phyloP scores from a whole-genome alignment of 2,888 invertebrate genomes.

The Ormyrus pomaceus region DNA sequence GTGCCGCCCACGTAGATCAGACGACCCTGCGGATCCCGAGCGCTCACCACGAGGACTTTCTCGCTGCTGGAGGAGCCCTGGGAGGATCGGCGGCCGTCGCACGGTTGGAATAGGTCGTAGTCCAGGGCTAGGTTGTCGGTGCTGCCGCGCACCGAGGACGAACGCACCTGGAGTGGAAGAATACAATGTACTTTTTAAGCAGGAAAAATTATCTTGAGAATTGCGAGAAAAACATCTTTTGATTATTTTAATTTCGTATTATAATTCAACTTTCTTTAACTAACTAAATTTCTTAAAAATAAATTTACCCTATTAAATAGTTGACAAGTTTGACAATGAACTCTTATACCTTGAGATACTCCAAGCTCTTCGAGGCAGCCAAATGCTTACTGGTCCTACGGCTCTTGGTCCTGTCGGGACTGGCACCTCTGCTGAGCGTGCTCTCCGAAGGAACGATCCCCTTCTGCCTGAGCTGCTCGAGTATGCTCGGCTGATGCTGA shows the following conservation, averaged over 20 bases:
- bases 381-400: constrained; percentile 63
- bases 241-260: too few relatives aligned
- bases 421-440: constrained; percentile 67
- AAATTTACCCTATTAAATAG: neutral
- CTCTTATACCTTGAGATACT: constrained; percentile 70
- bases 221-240: too few relatives aligned
- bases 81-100: constrained; percentile 62
- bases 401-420: constrained; percentile 64
- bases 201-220: too few relatives aligned
- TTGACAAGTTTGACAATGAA: neutral
- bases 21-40: constrained; percentile 76
- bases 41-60: constrained; percentile 76
- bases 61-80: constrained; percentile 68
- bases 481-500: constrained; percentile 74
- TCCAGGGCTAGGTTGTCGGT: constrained; percentile 85
- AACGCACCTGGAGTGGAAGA: constrained; percentile 38
- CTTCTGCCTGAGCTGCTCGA: constrained; percentile 77
- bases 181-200: too few relatives aligned
- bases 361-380: constrained; percentile 71
- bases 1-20: constrained; percentile 75
- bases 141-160: constrained; percentile 72
- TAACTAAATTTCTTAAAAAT: too few relatives aligned
- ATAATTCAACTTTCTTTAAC: neutral
- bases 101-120: constrained; percentile 82
- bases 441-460: constrained; percentile 76